Percentiles rank a stretch among this genome's conserved stretches.
Conservation (phyloP, 2,797 vertebrate genomes). For the Pagetopsis macropterus region DNA sequence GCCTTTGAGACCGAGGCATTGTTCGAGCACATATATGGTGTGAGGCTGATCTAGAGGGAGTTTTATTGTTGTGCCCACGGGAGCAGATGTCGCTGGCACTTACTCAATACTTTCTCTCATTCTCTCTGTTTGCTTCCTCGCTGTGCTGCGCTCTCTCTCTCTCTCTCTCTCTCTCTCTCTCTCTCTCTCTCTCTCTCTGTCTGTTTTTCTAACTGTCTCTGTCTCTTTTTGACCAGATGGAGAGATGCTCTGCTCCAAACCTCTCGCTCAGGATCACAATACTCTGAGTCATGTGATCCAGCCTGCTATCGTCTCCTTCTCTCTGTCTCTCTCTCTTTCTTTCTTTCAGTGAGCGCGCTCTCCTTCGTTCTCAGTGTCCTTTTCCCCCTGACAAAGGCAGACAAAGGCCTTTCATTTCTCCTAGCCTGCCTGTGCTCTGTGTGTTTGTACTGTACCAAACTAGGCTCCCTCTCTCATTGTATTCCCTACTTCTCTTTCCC, state of each 20-base stretch:
- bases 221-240: conserved; percentile 77
- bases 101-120: conserved; percentile 80
- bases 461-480: conserved; percentile 73
- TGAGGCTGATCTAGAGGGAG: conserved; percentile 79
- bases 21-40: conserved; percentile 68
- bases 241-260: conserved; percentile 76
- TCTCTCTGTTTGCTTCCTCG: conserved; percentile 67
- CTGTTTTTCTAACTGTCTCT: conserved; percentile 13
- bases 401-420: conserved; percentile 80
- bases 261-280: conserved; percentile 77
- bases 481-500: conserved; percentile 60
- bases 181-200: conserved; percentile 14
- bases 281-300: conserved; percentile 75
- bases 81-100: conserved; percentile 86
- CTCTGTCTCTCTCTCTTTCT: conserved; percentile 50
- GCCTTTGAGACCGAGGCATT: conserved; percentile 61
- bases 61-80: conserved; percentile 84
- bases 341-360: conserved; percentile 49
- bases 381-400: conserved; percentile 65
- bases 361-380: conserved; percentile 65
- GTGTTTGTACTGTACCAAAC: conserved; percentile 82
- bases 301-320: conserved; percentile 60
- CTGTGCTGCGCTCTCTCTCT: conserved; percentile 43
- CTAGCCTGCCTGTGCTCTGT: conserved; percentile 62
- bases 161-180: conserved; percentile 56